These are phyloP conservation scores for Dissostichus mawsoni DNA, from an alignment of 2,113 vertebrate genomes.

Conservation along the genomic window DNA sequence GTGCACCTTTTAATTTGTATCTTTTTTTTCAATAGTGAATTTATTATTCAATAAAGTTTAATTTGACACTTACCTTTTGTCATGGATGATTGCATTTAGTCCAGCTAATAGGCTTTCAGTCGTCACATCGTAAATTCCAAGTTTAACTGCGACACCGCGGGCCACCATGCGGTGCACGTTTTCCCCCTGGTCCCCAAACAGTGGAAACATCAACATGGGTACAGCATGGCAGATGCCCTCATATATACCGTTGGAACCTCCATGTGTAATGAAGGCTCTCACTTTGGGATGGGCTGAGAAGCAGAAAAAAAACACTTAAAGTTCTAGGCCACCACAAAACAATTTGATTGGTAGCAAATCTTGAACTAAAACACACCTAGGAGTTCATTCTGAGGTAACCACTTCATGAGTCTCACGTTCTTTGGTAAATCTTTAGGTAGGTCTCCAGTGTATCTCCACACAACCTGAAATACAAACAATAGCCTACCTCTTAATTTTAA, in stretches of 20 bases:
- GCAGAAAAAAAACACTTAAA: conserved; percentile 1
- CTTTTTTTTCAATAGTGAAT: no score
- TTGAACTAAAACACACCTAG: conserved; percentile 84
- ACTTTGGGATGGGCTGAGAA: conserved; percentile 90
- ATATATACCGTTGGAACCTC: conserved; percentile 91
- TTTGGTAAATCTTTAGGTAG: conserved; percentile 83
- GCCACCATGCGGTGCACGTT: conserved; percentile 87
- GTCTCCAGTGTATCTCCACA: conserved; percentile 91
- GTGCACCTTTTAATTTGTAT: no score
- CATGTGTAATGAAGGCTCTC: conserved; percentile 92
- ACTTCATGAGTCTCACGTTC: conserved; percentile 92
- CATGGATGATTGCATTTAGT: conserved; percentile 85
- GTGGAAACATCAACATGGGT: conserved; percentile 93
- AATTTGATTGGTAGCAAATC: not conserved
- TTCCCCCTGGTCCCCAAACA: conserved; percentile 94
- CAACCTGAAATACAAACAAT: conserved; percentile 83
- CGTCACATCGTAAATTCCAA: conserved; percentile 86
- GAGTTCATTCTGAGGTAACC: conserved; percentile 97
- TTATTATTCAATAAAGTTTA: no score
- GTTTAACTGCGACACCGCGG: conserved; percentile 86
- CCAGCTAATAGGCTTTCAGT: conserved; percentile 82
- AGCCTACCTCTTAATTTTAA: not conserved
- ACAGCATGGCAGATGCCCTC: conserved; percentile 93
- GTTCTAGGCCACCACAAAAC: no score
- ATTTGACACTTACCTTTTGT: conserved; percentile 86